Evolutionary conservation across 2,888 invertebrate genomes (phyloP).

Genomic region (Pyrocoelia pectoralis): DNA sequence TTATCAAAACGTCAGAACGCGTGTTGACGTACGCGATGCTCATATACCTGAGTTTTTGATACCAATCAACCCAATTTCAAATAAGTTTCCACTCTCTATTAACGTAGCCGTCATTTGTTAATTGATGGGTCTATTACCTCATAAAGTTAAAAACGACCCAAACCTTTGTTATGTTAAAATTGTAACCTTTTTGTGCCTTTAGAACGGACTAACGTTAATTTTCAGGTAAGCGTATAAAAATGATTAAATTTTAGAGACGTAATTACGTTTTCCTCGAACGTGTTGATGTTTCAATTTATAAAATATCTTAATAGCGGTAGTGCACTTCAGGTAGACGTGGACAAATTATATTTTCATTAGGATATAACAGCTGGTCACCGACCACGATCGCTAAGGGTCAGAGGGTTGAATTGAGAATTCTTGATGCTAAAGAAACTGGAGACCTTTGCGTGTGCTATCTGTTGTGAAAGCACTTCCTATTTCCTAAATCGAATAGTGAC

Average conservation of each 20-base stretch:
- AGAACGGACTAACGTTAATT: background rate
- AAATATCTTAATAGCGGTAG: slow-evolving; percentile 29
- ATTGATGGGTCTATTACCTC: slow-evolving; percentile 29
- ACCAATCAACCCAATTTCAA: slow-evolving; percentile 25
- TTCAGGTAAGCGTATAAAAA: slow-evolving; percentile 7
- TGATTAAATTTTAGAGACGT: slow-evolving; percentile 3
- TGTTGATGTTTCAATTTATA: slow-evolving; percentile 35
- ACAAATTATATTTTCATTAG: slow-evolving; percentile 43
- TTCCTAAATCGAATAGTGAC: slow-evolving; percentile 8
- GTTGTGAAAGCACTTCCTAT: slow-evolving; percentile 7
- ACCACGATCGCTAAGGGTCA: slow-evolving; percentile 27
- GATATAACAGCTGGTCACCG: slow-evolving; percentile 40
- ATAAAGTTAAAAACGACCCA: background rate
- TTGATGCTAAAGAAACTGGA: slow-evolving; percentile 18
- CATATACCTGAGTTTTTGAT: slow-evolving; percentile 31
- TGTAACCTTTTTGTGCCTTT: slow-evolving; percentile 5
- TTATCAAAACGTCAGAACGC: slow-evolving; percentile 39
- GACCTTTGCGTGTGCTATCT: slow-evolving; percentile 21
- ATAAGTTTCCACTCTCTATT: slow-evolving; percentile 18
- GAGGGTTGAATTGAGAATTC: slow-evolving; percentile 24
- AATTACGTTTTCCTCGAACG: slow-evolving; percentile 14
- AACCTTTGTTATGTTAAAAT: background rate
- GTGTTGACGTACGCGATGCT: slow-evolving; percentile 27
- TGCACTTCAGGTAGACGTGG: slow-evolving; percentile 35
- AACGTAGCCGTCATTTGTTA: slow-evolving; percentile 22